Conservation (phyloP, 2,797 vertebrate genomes). For the Myotis planiceps region DNA sequence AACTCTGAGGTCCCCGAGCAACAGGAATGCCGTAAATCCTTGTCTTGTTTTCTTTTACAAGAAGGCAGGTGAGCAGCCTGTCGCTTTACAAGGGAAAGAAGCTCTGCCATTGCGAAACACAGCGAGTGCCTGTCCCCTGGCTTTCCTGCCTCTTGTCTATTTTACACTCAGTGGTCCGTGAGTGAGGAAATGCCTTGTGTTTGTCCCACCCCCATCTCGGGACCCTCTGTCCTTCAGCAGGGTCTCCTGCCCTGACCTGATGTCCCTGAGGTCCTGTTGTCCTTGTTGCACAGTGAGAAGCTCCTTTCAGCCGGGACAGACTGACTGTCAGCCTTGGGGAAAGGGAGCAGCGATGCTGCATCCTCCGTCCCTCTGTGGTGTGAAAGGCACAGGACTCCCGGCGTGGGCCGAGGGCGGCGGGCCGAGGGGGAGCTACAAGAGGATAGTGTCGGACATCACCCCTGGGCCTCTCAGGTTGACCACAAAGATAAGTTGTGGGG, state of each 20-base stretch:
- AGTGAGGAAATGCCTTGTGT: neutral
- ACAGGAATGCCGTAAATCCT: neutral
- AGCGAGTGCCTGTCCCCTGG: accelerated
- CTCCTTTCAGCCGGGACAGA: neutral
- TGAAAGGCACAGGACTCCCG: neutral
- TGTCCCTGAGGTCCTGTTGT: neutral
- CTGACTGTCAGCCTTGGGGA: neutral
- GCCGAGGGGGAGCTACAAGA: neutral
- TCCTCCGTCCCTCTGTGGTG: neutral
- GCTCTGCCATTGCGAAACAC: neutral
- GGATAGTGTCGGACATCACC: too few species aligned
- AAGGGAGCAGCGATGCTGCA: neutral
- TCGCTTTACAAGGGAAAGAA: neutral
- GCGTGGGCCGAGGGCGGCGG: accelerated
- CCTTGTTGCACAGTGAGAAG: neutral
- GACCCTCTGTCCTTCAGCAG: neutral
- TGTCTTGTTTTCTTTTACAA: neutral
- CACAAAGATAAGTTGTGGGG: neutral
- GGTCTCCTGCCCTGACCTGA: neutral
- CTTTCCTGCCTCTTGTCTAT: neutral
- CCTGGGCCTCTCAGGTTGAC: neutral
- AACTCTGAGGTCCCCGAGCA: neutral
- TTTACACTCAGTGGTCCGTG: neutral
- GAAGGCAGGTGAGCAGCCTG: neutral
- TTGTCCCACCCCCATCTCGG: neutral